phyloP scores from a whole-genome alignment of 2,888 invertebrate genomes.

The Acanthosepion lycidas region DNA sequence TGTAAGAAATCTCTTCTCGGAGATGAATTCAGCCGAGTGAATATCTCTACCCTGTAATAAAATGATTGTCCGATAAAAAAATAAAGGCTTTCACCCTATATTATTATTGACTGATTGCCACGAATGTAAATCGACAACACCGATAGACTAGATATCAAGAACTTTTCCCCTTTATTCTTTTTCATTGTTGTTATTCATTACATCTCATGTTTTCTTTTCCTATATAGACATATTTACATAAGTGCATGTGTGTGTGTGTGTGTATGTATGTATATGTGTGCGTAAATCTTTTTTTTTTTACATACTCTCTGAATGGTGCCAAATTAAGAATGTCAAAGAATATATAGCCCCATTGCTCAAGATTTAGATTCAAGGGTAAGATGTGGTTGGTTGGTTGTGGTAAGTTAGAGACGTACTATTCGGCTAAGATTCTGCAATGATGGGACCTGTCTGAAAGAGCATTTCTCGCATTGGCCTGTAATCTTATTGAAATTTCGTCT shows the following conservation, averaged over 20 bases:
- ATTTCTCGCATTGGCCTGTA: neutral
- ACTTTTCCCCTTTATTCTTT: too few relatives aligned
- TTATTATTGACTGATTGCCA: neutral
- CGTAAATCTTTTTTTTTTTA: neutral
- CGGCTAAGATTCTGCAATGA: neutral
- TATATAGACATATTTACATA: neutral
- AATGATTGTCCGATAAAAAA: conserved; percentile 25
- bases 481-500: neutral
- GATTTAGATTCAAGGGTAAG: neutral
- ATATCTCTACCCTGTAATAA: conserved; percentile 33
- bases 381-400: neutral
- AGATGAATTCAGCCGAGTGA: conserved; percentile 33
- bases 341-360: neutral
- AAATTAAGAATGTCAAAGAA: conserved; percentile 8
- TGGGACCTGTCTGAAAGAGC: neutral
- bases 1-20: neutral
- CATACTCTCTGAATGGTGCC: neutral
- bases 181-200: neutral
- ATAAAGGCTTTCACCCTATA: neutral
- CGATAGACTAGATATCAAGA: neutral
- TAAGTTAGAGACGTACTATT: neutral
- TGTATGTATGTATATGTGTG: neutral
- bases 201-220: too few relatives aligned
- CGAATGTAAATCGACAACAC: conserved; percentile 16
- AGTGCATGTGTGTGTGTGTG: too few relatives aligned